phyloP scores from a whole-genome alignment of 2,888 invertebrate species.

The Archips xylosteana region DNA sequence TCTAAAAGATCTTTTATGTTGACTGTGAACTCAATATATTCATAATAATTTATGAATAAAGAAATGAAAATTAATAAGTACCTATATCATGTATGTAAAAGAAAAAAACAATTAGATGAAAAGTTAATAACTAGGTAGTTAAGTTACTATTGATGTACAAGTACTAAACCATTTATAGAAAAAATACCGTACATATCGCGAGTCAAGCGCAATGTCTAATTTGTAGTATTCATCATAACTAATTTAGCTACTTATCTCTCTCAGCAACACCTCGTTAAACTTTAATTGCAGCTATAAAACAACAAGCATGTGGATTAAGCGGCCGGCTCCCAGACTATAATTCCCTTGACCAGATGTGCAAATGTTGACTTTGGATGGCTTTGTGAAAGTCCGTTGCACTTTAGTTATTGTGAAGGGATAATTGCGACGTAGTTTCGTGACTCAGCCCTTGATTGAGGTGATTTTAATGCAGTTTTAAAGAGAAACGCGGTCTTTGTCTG shows the following conservation, averaged over 20 bases:
- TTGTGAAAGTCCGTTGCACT: constrained; percentile 34
- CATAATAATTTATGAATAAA: too few relatives aligned
- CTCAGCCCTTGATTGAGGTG: constrained; percentile 24
- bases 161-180: too few relatives aligned
- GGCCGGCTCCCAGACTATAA: constrained; percentile 22
- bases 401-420: constrained; percentile 16
- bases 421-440: constrained; percentile 23
- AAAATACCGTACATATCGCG: too few relatives aligned
- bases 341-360: constrained; percentile 32
- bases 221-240: neutral
- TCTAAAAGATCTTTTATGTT: too few relatives aligned
- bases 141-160: too few relatives aligned
- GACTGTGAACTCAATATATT: too few relatives aligned
- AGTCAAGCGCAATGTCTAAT: neutral
- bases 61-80: too few relatives aligned
- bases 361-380: constrained; percentile 20
- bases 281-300: constrained; percentile 4
- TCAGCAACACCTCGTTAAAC: neutral
- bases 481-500: constrained; percentile 17
- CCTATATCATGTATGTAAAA: too few relatives aligned
- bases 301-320: neutral
- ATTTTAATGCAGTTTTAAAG: constrained; percentile 25
- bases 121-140: too few relatives aligned
- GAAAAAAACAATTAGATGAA: too few relatives aligned
- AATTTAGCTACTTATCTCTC: neutral